phyloP scores from a whole-genome alignment of 2,797 vertebrate genomes.

The Artibeus jamaicensis region DNA sequence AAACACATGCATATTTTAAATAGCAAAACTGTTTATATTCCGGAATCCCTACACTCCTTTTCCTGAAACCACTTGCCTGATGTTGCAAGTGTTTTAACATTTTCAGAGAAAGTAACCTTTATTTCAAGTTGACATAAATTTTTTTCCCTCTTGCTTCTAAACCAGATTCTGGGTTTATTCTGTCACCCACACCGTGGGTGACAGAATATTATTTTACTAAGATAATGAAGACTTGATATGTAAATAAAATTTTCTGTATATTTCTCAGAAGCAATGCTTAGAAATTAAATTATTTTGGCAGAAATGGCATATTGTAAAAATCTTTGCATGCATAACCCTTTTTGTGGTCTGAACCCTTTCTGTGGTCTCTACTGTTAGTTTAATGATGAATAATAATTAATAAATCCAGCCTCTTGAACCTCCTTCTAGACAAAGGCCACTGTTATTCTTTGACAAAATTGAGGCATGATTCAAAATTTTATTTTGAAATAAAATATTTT shows the following conservation, averaged over 20 bases:
- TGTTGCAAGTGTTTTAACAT: background rate
- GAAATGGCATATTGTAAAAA: background rate
- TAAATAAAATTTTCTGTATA: background rate
- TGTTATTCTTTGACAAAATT: background rate
- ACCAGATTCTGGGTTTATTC: background rate
- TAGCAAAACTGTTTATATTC: background rate
- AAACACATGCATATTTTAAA: background rate
- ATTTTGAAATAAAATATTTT: background rate
- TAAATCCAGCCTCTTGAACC: background rate
- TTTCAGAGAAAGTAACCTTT: background rate
- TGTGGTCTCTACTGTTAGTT: background rate
- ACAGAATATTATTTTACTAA: background rate
- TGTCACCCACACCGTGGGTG: background rate
- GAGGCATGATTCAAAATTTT: background rate
- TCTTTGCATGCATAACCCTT: background rate
- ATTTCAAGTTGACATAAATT: background rate
- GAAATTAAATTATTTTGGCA: background rate
- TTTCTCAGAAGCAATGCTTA: background rate
- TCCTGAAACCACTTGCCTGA: background rate
- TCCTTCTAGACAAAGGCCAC: background rate
- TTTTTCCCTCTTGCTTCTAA: background rate
- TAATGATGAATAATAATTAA: background rate
- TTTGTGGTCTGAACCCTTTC: background rate
- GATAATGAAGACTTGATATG: background rate
- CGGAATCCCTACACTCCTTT: background rate